Conservation (phyloP, 1,140 invertebrate species). For the Magallana gigas region DNA sequence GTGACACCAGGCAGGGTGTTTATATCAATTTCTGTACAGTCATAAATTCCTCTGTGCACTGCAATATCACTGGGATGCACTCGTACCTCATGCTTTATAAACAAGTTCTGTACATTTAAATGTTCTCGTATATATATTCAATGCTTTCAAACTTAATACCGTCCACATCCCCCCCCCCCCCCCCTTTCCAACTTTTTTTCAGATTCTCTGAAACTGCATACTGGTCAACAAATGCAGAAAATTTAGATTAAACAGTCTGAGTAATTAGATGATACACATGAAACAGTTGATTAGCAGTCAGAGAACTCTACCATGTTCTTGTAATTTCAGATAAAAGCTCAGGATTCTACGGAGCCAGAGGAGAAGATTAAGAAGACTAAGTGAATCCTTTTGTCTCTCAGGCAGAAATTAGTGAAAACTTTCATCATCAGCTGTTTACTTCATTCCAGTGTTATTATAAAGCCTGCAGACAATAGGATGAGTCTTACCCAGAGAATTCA, state of each 20-base stretch:
- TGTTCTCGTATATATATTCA: neutral
- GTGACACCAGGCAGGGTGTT: neutral
- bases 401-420: neutral
- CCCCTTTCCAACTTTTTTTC: too few relatives aligned
- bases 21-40: neutral
- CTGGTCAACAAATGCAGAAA: too few relatives aligned
- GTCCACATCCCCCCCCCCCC: too few relatives aligned
- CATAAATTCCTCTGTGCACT: constrained; percentile 3
- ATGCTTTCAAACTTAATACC: neutral
- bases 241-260: neutral
- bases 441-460: neutral
- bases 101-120: neutral
- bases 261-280: neutral
- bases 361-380: neutral
- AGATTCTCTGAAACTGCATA: too few relatives aligned
- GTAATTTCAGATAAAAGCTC: neutral
- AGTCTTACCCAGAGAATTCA: neutral
- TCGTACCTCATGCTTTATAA: neutral
- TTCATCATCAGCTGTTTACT: constrained; percentile 14
- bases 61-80: neutral
- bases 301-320: too few relatives aligned
- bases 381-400: neutral
- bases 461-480: neutral
- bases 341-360: neutral
- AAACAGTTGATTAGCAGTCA: neutral